A percentile compares a stretch with the other conserved stretches of the same genome.
phyloP scores from a whole-genome alignment of 1,140 invertebrate species.

The Polypedilum vanderplanki region DNA sequence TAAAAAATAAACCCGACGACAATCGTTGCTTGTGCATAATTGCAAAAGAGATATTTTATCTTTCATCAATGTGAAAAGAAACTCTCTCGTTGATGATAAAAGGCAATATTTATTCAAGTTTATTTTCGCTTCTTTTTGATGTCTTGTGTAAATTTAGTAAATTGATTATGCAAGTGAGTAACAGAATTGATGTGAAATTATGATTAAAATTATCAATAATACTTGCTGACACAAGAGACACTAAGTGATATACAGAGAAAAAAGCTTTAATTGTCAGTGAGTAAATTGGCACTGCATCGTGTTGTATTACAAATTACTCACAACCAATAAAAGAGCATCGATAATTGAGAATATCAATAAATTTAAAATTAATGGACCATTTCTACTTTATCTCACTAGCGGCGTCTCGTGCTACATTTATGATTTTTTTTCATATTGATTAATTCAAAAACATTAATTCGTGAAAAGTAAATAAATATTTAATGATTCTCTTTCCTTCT shows the following conservation, averaged over 20 bases:
- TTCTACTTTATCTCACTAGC: not conserved
- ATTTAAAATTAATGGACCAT: constrained; percentile 5
- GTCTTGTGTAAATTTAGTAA: no score
- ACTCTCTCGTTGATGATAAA: no score
- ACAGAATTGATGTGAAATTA: no score
- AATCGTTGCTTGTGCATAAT: not conserved
- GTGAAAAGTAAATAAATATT: constrained; percentile 21
- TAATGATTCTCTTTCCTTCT: not conserved
- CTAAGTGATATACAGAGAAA: not conserved
- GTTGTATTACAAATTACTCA: constrained; percentile 19
- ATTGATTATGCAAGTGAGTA: no score
- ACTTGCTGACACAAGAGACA: not conserved
- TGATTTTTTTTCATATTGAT: not conserved
- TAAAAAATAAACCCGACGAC: not conserved
- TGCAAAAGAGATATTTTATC: no score
- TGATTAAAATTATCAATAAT: not conserved
- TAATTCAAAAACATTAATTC: not conserved
- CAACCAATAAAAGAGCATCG: not conserved
- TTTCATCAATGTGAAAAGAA: no score
- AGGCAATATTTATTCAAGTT: no score
- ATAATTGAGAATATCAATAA: constrained; percentile 13
- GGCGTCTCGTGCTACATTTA: no score
- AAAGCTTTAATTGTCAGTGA: constrained; percentile 8
- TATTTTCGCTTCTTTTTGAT: no score
- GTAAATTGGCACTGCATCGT: not conserved